phyloP scores from a whole-genome alignment of 2,113 vertebrate genomes.

The Benitochromis conjunctus region DNA sequence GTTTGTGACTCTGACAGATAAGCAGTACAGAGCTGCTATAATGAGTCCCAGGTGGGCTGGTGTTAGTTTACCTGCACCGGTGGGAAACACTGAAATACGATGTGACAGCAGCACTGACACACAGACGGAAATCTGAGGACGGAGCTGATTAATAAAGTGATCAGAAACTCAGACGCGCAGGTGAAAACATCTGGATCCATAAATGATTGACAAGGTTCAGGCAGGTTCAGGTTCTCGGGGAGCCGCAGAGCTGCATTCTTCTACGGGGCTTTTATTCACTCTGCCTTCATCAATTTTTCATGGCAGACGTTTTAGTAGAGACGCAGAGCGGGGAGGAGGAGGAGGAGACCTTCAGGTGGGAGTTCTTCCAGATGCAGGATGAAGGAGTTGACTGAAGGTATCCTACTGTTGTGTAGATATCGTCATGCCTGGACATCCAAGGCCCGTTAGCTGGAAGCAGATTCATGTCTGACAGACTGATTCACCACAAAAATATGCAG shows the following conservation, averaged over 20 bases:
- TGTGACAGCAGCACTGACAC: neutral
- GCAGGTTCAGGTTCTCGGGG: neutral
- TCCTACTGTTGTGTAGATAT: neutral
- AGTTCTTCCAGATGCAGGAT: neutral
- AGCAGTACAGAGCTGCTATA: neutral
- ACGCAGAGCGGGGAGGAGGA: neutral
- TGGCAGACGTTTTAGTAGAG: neutral
- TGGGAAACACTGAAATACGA: neutral
- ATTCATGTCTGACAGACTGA: neutral
- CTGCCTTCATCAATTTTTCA: neutral
- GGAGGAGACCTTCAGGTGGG: neutral
- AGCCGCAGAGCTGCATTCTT: neutral
- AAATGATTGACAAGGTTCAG: neutral
- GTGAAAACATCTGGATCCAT: neutral
- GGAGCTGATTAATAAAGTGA: neutral
- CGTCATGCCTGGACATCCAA: neutral
- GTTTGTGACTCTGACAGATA: neutral
- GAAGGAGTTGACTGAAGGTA: neutral
- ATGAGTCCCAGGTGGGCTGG: neutral
- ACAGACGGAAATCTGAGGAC: neutral
- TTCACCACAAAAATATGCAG: too few species aligned
- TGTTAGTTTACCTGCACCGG: neutral
- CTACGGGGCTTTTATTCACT: neutral
- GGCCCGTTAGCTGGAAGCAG: neutral
- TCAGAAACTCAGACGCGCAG: neutral